phyloP scores from a whole-genome alignment of 1,140 invertebrate genomes.

The Cydia fagiglandana region DNA sequence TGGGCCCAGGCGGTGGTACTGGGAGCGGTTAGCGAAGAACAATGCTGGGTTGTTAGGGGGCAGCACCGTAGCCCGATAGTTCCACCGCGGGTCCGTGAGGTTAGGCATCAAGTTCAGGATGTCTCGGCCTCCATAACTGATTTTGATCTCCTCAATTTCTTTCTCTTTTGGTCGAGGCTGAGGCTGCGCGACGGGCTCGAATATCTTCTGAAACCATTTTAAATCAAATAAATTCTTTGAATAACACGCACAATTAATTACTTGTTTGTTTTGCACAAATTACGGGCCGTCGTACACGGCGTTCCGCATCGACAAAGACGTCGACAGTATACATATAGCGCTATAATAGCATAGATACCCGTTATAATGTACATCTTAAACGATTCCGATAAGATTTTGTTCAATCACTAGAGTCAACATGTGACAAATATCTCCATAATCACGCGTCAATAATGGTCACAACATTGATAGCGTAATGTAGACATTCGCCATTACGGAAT shows the following conservation, averaged over 20 bases:
- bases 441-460: constrained; percentile 63
- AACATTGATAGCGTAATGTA: constrained; percentile 69
- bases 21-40: constrained; percentile 77
- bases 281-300: background rate
- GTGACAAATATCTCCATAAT: constrained; percentile 61
- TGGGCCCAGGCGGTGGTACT: constrained; percentile 75
- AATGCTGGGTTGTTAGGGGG: constrained; percentile 74
- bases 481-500: constrained; percentile 77
- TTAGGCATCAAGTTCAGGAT: constrained; percentile 74
- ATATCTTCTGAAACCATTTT: constrained; percentile 68
- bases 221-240: constrained; percentile 23
- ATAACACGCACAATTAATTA: background rate
- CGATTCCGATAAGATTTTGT: constrained; percentile 10
- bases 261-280: constrained; percentile 21
- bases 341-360: constrained; percentile 22
- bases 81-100: constrained; percentile 70
- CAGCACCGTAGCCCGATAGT: constrained; percentile 68
- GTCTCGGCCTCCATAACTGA: constrained; percentile 69
- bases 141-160: constrained; percentile 64
- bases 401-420: background rate
- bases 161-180: constrained; percentile 68
- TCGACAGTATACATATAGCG: background rate
- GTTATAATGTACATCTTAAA: constrained; percentile 24
- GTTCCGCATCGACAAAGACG: constrained; percentile 16
- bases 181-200: constrained; percentile 68